Percentiles rank a stretch among this genome's conserved stretches.
phyloP scores from a whole-genome alignment of 2,888 invertebrate genomes.

The Pachymerium ferrugineum region DNA sequence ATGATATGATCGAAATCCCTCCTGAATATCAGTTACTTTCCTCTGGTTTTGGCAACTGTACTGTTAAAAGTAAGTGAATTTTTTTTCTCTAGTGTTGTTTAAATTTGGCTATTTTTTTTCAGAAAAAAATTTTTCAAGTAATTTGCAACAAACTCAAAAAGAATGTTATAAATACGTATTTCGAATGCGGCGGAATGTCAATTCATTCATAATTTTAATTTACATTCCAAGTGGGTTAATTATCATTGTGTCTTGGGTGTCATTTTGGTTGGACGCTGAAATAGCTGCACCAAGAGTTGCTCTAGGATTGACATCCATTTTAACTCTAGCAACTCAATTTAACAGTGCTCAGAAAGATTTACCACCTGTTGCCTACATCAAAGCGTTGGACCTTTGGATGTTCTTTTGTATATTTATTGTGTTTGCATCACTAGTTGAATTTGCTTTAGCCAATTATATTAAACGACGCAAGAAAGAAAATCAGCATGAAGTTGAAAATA shows the following conservation, averaged over 20 bases:
- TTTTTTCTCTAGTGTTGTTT: not conserved
- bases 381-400: not conserved
- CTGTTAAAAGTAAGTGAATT: not conserved
- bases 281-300: not conserved
- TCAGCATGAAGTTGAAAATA: no score
- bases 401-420: slow-evolving; percentile 7
- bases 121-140: not conserved
- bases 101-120: no score
- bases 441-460: no score
- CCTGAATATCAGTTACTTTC: not conserved
- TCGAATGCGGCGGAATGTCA: not conserved
- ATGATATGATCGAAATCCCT: not conserved
- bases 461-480: no score
- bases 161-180: not conserved
- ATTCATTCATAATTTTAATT: not conserved
- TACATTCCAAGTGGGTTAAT: slow-evolving; percentile 7
- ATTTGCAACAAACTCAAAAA: not conserved
- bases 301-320: not conserved
- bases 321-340: slow-evolving; percentile 5
- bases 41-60: not conserved
- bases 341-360: not conserved
- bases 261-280: not conserved
- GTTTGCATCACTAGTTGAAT: not conserved
- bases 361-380: not conserved
- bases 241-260: not conserved